phyloP scores from a whole-genome alignment of 92 coral and sea anemone genomes.

The Actinostola sp. region DNA sequence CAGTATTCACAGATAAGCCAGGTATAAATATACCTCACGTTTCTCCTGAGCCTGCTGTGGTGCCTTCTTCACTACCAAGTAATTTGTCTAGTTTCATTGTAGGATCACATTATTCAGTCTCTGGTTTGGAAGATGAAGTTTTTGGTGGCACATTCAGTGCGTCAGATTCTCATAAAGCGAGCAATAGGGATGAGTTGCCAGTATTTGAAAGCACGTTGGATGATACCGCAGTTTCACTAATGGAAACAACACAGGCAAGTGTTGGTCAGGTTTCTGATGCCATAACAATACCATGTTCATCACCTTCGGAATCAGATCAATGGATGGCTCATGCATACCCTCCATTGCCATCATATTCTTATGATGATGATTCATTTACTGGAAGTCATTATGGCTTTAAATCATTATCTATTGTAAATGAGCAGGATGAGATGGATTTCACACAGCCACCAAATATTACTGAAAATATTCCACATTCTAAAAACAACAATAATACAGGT shows the following conservation, averaged over 20 bases:
- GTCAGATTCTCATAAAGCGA: background rate
- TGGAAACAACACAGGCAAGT: conserved; percentile 18
- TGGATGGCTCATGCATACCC: conserved; percentile 35
- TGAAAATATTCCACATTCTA: conserved; percentile 21
- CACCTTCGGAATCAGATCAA: conserved; percentile 13
- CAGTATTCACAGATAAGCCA: conserved; percentile 39
- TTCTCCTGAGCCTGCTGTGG: conserved; percentile 8
- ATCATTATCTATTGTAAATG: conserved; percentile 79
- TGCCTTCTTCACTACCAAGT: conserved; percentile 35
- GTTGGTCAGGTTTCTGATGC: background rate
- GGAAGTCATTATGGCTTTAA: conserved; percentile 33
- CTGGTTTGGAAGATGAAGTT: conserved; percentile 22
- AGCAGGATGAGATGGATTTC: conserved; percentile 64
- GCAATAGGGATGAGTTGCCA: conserved; percentile 4
- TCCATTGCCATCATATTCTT: conserved; percentile 14
- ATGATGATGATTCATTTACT: conserved; percentile 15
- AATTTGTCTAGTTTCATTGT: conserved; percentile 24
- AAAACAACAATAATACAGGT: conserved; percentile 12
- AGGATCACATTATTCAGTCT: conserved; percentile 25
- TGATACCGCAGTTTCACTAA: conserved; percentile 30
- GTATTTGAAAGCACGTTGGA: conserved; percentile 17
- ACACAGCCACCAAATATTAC: conserved; percentile 26
- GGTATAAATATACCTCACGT: background rate
- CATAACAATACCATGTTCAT: conserved; percentile 12
- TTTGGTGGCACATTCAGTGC: conserved; percentile 9